Evolutionary conservation across 2,113 vertebrate species (phyloP), one percentile per base, ranked within the genome.

Genomic region (Thinocorus orbignyianus): DNA sequence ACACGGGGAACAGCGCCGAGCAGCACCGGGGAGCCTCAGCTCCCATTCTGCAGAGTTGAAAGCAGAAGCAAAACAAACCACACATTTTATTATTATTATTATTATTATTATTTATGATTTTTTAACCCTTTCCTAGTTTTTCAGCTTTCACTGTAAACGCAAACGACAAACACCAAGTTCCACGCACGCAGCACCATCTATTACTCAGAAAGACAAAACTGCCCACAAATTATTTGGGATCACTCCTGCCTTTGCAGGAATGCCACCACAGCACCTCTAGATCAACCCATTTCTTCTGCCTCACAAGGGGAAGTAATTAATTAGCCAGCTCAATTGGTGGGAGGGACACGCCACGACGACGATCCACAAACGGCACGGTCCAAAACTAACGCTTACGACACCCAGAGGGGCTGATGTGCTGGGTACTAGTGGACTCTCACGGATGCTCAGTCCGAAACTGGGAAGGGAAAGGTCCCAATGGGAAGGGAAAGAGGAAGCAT

Each of bases 11-110:
- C 87, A 41, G 81, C 87, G 81, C 94, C 46, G 78, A 89, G 92
- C 80, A 92, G 95, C 95, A 96, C 94, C 83, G 6, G 24, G 77
- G 94, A 96, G 90, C 91, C 73, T 23, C 1, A 2, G 93, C 91
- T 92, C 93, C 87, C 26, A 7, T 51, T 94, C 93, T 30, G 85
- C 71, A 81, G 84, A 57, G 76, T 24, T 77, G 33, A 44, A 87
- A 22, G 33, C 2, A 82, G 76, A 86, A 81, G 37, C 11, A 73
- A 79, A 81, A 69, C 8, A 2, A 37, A 76, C 7, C 1, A 58
- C 0, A 4, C 20, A 31, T 31, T 41, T 85, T 51, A 26, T 52
- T 28, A 41, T 41, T 10, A 41, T 41, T 10, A 41, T 41, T 10
- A 41, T 41, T 10, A 41, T 41, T 10, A 41, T 41, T 41, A 41